Conservation (phyloP, 2,797 vertebrate genomes). For the Rhynchonycteris naso region DNA sequence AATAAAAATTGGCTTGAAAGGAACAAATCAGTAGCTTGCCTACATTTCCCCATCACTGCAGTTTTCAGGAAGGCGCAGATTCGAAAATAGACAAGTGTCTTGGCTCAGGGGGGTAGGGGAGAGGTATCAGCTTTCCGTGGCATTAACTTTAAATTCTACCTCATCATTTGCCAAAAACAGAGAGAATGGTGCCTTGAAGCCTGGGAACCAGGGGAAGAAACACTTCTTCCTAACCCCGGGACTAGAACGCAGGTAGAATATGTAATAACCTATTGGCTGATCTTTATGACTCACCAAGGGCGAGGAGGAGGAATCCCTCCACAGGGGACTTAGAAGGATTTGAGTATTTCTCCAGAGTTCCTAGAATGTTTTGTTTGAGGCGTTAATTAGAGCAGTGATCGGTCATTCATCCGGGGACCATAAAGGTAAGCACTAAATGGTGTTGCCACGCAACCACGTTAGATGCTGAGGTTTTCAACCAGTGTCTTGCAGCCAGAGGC, state of each 20-base stretch:
- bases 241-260: neutral
- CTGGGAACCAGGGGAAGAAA: conserved; percentile 37
- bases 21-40: conserved; percentile 48
- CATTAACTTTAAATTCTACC: conserved; percentile 69
- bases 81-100: conserved; percentile 26
- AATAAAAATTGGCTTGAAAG: conserved; percentile 60
- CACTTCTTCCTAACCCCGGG: neutral
- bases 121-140: conserved; percentile 51
- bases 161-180: conserved; percentile 59
- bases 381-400: conserved; percentile 27
- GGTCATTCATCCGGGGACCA: neutral
- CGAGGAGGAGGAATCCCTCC: neutral
- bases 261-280: neutral
- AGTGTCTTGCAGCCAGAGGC: neutral
- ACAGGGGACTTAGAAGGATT: neutral
- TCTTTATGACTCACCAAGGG: neutral
- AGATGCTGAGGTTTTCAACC: neutral
- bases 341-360: neutral
- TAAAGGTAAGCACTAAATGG: neutral
- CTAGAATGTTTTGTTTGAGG: neutral
- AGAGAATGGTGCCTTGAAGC: conserved; percentile 53
- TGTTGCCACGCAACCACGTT: conserved; percentile 40
- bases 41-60: neutral
- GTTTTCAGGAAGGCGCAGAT: conserved; percentile 16
- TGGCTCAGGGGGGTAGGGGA: neutral